These are phyloP conservation scores for Zygothrica quintamaculata DNA, from an alignment of 2,888 invertebrate species.

Conservation along the genomic window DNA sequence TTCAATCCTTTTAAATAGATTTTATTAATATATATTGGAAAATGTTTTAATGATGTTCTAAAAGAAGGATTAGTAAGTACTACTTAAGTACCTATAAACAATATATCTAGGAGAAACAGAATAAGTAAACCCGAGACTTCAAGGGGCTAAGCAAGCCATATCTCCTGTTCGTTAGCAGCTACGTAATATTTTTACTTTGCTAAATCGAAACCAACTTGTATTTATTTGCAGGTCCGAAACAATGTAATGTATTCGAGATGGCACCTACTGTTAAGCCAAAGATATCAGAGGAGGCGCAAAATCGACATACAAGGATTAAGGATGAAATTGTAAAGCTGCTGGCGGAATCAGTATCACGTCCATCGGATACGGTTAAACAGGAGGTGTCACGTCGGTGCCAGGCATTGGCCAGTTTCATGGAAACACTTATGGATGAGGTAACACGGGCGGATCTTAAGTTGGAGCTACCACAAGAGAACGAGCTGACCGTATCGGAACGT, in stretches of 20 bases:
- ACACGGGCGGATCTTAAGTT: slow-evolving; percentile 87
- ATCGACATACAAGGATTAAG: slow-evolving; percentile 87
- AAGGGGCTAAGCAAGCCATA: too few relatives aligned
- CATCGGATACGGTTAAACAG: slow-evolving; percentile 87
- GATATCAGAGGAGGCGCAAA: slow-evolving; percentile 87
- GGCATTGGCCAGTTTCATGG: slow-evolving; percentile 90
- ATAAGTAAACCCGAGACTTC: too few relatives aligned
- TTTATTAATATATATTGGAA: too few relatives aligned
- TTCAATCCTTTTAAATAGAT: too few relatives aligned
- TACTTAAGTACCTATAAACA: too few relatives aligned
- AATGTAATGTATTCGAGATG: slow-evolving; percentile 90
- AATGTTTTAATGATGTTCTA: too few relatives aligned
- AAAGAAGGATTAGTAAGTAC: too few relatives aligned
- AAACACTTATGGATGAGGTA: slow-evolving; percentile 89
- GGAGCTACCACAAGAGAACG: slow-evolving; percentile 87
- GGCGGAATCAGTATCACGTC: slow-evolving; percentile 86
- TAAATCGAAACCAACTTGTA: too few relatives aligned
- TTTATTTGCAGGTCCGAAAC: slow-evolving; percentile 87
- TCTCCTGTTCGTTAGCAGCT: too few relatives aligned
- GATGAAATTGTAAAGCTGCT: slow-evolving; percentile 89
- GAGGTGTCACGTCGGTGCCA: slow-evolving; percentile 89
- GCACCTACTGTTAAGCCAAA: slow-evolving; percentile 79
- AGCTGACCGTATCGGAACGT: slow-evolving; percentile 87
- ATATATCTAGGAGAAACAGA: too few relatives aligned
- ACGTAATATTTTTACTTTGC: too few relatives aligned